Percentiles rank a stretch among this genome's conserved stretches.
These are phyloP conservation scores for Myxocyprinus asiaticus DNA, from an alignment of 2,113 vertebrate genomes.

Conservation along the genomic window DNA sequence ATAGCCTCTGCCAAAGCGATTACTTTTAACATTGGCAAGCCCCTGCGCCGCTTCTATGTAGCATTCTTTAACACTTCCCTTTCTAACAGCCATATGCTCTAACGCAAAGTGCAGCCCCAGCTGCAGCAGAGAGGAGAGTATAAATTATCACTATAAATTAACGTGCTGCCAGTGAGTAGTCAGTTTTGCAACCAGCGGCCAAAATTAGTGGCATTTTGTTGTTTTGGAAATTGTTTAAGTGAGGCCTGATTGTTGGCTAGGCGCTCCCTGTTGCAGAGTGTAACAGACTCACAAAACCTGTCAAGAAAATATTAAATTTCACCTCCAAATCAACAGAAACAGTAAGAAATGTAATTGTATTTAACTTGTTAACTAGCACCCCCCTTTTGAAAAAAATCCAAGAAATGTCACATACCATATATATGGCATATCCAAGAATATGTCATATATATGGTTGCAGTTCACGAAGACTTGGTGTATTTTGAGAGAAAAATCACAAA, in stretches of 20 bases:
- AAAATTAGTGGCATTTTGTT: slow-evolving; percentile 64
- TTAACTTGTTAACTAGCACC: too few species aligned
- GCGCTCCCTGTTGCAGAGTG: not conserved
- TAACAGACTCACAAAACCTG: too few species aligned
- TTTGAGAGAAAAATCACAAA: too few species aligned
- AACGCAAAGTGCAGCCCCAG: slow-evolving; percentile 57
- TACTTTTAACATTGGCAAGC: slow-evolving; percentile 65
- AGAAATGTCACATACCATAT: too few species aligned
- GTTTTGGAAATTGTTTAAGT: slow-evolving; percentile 65
- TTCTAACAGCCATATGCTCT: slow-evolving; percentile 59
- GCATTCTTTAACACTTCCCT: slow-evolving; percentile 64
- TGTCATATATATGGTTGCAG: too few species aligned
- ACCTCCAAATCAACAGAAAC: too few species aligned
- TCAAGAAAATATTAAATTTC: too few species aligned
- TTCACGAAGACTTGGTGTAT: too few species aligned
- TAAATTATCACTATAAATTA: slow-evolving; percentile 70
- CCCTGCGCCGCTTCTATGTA: slow-evolving; percentile 58
- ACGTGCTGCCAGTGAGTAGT: slow-evolving; percentile 64
- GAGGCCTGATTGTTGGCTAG: slow-evolving; percentile 38
- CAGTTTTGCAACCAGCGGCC: slow-evolving; percentile 71
- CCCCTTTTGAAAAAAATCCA: too few species aligned
- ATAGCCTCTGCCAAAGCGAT: slow-evolving; percentile 65
- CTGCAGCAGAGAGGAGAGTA: slow-evolving; percentile 59
- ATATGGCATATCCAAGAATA: too few species aligned
- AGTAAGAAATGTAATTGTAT: too few species aligned